phyloP scores from a whole-genome alignment of 1,140 invertebrate genomes.

The Papilio polyxenes region DNA sequence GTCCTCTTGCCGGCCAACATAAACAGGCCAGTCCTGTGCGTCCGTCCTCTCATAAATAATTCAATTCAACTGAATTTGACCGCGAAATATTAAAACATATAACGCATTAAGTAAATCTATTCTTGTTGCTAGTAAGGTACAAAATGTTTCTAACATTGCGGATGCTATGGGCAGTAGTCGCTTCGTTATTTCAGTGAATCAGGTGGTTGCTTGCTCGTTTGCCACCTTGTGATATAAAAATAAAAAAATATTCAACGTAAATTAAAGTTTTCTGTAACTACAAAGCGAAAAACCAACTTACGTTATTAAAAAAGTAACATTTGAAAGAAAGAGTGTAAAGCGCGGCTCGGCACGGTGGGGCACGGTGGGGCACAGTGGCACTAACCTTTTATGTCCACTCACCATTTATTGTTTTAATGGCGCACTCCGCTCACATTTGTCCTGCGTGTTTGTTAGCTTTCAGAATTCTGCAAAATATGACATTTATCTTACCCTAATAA shows the following conservation, averaged over 20 bases:
- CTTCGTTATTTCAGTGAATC: too few relatives aligned
- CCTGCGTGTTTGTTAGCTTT: not conserved
- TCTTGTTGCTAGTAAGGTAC: not conserved
- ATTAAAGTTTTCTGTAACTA: not conserved
- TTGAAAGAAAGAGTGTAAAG: not conserved
- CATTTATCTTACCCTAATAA: not conserved
- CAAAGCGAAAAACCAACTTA: not conserved
- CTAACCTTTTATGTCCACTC: conserved; percentile 3
- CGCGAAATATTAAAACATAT: conserved; percentile 1
- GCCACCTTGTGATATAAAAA: too few relatives aligned
- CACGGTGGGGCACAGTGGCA: too few relatives aligned
- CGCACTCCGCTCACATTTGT: not conserved
- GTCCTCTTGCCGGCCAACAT: not conserved
- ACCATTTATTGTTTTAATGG: conserved; percentile 5
- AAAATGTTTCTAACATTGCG: not conserved
- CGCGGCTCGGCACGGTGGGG: too few relatives aligned
- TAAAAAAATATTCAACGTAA: too few relatives aligned
- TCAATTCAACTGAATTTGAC: conserved; percentile 15
- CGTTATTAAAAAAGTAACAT: not conserved
- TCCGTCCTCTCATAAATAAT: not conserved
- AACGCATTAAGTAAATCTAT: not conserved
- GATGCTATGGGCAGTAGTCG: too few relatives aligned
- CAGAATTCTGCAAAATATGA: not conserved
- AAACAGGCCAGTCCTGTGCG: not conserved
- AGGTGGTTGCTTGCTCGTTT: too few relatives aligned